phyloP scores from a whole-genome alignment of 2,113 vertebrate genomes.

The Corvus moneduloides region DNA sequence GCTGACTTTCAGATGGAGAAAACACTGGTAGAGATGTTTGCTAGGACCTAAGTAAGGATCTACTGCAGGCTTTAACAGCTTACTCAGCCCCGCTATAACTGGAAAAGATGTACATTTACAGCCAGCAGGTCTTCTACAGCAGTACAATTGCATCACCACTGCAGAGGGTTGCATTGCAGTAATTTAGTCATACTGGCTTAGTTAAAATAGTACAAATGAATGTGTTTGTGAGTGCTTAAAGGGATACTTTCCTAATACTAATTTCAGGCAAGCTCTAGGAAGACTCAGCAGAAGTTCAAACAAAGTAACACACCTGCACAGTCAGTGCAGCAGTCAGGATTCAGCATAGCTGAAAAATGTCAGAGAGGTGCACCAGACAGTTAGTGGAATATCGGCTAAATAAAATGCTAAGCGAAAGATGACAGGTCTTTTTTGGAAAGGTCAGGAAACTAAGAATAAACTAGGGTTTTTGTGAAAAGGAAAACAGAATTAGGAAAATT shows the following conservation, averaged over 20 bases:
- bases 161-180: background rate
- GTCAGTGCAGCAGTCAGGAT: background rate
- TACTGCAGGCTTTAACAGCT: background rate
- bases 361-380: background rate
- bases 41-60: background rate
- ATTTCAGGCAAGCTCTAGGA: background rate
- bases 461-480: background rate
- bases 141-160: background rate
- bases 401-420: background rate
- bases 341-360: background rate
- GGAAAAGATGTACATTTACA: background rate
- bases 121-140: background rate
- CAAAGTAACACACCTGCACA: background rate
- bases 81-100: background rate
- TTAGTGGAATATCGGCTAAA: background rate
- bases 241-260: background rate
- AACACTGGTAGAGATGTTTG: background rate
- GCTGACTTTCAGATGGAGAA: background rate
- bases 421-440: slow-evolving; percentile 21
- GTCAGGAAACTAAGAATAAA: slow-evolving; percentile 48
- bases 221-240: background rate
- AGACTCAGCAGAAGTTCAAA: background rate
- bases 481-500: slow-evolving; percentile 22
- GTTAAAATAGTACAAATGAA: background rate
- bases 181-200: background rate